A percentile compares a stretch with the other conserved stretches of the same genome.
phyloP scores from a whole-genome alignment of 2,797 vertebrate species.

The Gymnoscopelus microlampas region DNA sequence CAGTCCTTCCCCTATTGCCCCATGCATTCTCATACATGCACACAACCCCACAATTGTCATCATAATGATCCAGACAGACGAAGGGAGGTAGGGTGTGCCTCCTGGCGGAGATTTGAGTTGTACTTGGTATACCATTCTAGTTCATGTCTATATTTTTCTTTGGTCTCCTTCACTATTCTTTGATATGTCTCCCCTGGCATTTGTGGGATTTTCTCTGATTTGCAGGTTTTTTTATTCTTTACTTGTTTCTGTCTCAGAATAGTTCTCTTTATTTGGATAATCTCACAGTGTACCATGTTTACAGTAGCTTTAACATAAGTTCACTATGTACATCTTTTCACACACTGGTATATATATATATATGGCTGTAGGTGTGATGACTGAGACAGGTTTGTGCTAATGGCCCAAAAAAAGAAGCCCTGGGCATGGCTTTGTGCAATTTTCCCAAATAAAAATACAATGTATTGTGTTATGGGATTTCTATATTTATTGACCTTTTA shows the following conservation, averaged over 20 bases:
- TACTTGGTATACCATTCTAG: too few relatives aligned
- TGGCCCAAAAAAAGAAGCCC: neutral
- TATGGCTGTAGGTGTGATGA: neutral
- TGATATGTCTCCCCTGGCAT: constrained; percentile 1
- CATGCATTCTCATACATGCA: too few relatives aligned
- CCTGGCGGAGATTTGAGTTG: too few relatives aligned
- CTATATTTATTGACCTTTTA: too few relatives aligned
- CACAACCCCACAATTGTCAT: too few relatives aligned
- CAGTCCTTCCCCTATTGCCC: too few relatives aligned
- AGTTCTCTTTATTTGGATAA: neutral
- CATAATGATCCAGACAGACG: too few relatives aligned
- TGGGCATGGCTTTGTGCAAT: neutral
- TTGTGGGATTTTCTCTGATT: constrained; percentile 6
- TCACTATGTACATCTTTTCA: too few relatives aligned
- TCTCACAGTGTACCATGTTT: neutral
- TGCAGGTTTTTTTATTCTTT: neutral
- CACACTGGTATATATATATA: neutral
- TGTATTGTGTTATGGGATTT: too few relatives aligned
- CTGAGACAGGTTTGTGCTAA: neutral
- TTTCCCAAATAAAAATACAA: too few relatives aligned
- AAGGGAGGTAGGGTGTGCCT: too few relatives aligned
- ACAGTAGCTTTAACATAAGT: neutral
- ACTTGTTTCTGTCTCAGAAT: constrained; percentile 8
- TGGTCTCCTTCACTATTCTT: neutral
- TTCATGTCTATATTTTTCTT: neutral